phyloP scores from a whole-genome alignment of 1,140 invertebrate genomes.

The Stenopsyche tienmushanensis region DNA sequence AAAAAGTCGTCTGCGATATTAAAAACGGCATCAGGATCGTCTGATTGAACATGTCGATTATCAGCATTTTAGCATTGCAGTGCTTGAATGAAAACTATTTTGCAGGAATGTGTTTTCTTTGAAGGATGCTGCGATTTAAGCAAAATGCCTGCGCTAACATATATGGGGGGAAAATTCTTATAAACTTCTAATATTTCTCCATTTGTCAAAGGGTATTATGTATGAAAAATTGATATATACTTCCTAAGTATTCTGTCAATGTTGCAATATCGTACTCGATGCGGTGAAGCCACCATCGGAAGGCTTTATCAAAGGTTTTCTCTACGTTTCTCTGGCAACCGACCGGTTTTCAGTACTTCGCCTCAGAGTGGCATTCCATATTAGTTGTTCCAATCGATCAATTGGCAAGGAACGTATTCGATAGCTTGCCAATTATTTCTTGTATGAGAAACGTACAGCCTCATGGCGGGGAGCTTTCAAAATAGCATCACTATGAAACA shows the following conservation, averaged over 20 bases:
- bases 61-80: too few relatives aligned
- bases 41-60: too few relatives aligned
- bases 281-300: not conserved
- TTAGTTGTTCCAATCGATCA: conserved; percentile 24
- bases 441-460: conserved; percentile 15
- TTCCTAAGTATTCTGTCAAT: not conserved
- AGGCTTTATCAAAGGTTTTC: not conserved
- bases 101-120: too few relatives aligned
- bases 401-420: conserved; percentile 6
- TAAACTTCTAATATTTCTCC: too few relatives aligned
- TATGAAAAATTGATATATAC: not conserved
- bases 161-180: too few relatives aligned
- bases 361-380: conserved; percentile 27
- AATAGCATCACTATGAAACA: too few relatives aligned
- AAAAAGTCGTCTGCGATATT: too few relatives aligned
- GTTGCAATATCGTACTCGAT: not conserved
- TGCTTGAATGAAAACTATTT: too few relatives aligned
- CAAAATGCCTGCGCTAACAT: too few relatives aligned
- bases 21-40: too few relatives aligned
- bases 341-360: conserved; percentile 14
- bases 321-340: not conserved
- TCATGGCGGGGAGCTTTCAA: too few relatives aligned
- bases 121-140: too few relatives aligned
- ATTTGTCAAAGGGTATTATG: not conserved
- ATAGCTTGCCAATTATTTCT: conserved; percentile 28